Conservation (phyloP, 2,113 vertebrate species). For the Nothoprocta pentlandii region DNA sequence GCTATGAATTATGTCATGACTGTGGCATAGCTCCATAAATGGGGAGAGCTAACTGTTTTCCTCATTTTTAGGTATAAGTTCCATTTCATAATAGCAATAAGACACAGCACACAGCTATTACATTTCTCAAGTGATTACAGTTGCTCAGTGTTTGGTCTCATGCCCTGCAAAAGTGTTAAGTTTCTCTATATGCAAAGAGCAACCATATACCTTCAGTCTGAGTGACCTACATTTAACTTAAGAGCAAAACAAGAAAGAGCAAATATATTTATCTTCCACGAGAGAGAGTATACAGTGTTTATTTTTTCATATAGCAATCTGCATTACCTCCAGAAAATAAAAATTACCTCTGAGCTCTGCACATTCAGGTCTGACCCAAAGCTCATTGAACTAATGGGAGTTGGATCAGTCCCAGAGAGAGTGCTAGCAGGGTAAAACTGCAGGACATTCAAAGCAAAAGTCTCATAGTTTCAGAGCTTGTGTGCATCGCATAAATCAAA, state of each 20-base stretch:
- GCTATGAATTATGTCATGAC: conserved; percentile 75
- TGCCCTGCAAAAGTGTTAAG: conserved; percentile 53
- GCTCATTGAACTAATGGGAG: conserved; percentile 28
- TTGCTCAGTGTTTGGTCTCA: conserved; percentile 67
- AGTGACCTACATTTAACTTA: conserved; percentile 65
- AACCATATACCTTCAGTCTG: conserved; percentile 35
- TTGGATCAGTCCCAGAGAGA: conserved; percentile 65
- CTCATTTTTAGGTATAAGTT: conserved; percentile 76
- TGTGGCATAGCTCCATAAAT: conserved; percentile 74
- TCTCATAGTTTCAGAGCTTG: conserved; percentile 35
- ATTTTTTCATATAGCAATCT: conserved; percentile 58
- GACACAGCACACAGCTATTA: conserved; percentile 68
- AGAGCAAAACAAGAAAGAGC: conserved; percentile 53
- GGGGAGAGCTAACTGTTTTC: conserved; percentile 74
- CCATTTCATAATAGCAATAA: conserved; percentile 70
- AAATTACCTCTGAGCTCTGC: conserved; percentile 38
- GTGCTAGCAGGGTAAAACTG: conserved; percentile 58
- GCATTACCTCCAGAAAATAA: conserved; percentile 43
- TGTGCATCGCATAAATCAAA: conserved; percentile 50
- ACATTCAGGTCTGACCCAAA: conserved; percentile 49
- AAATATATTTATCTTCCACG: conserved; percentile 54
- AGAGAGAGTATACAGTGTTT: conserved; percentile 25
- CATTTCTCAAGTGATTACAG: conserved; percentile 70
- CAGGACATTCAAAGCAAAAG: conserved; percentile 48
- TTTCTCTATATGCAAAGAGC: conserved; percentile 52